Base-by-base conservation (phyloP, 2,888 invertebrate genomes). In the Cancer borealis region DNA sequence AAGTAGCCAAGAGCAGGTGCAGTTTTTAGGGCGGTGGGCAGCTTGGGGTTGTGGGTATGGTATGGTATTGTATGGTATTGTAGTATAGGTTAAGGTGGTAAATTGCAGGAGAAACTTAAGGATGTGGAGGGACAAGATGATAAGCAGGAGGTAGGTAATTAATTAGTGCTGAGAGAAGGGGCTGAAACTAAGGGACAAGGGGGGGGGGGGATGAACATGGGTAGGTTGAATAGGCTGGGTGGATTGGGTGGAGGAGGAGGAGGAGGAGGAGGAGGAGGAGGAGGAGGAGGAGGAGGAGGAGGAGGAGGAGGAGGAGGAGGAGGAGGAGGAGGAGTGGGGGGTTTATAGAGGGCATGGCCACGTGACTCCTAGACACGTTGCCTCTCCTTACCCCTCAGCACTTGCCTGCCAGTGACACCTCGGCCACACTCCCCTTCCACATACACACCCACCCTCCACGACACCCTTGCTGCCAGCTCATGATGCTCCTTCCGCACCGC, bases 341-440 rank as follows among this genome's bases (percentile, higher is more conserved):
- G 66, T 4, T 66, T n/a, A 66, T 66, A 21, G 66, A 66, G 66
- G 66, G n/a, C 17, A n/a, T 66, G n/a, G 66, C 66, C 66, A 66
- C 66, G 66, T 66, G 66, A 66, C 66, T 66, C 66, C 66, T 66
- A n/a, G n/a, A 66, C 66, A 66, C 66, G 66, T 66, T 66, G 66
- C n/a, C 66, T 66, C 66, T n/a, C 66, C 66, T 66, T 6, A 66
- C 54, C 54, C 12, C 54, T 54, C 54, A 54, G 14, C 66, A n/a
- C 66, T 66, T 66, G 66, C 66, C 66, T 66, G n/a, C 66, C 54
- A 54, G 66, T 66, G 66, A 66, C 66, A 66, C 66, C 66, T 66
- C 66, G 14, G 66, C 66, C n/a, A 4, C 66, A n/a, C 66, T 66
- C 66, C 66, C 66, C n/a, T n/a, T 66, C 66, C 66, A 66, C 66